Percentiles rank a stretch among this genome's conserved stretches.
Conservation (phyloP, 2,113 vertebrate species). For the Coreoperca whiteheadi region DNA sequence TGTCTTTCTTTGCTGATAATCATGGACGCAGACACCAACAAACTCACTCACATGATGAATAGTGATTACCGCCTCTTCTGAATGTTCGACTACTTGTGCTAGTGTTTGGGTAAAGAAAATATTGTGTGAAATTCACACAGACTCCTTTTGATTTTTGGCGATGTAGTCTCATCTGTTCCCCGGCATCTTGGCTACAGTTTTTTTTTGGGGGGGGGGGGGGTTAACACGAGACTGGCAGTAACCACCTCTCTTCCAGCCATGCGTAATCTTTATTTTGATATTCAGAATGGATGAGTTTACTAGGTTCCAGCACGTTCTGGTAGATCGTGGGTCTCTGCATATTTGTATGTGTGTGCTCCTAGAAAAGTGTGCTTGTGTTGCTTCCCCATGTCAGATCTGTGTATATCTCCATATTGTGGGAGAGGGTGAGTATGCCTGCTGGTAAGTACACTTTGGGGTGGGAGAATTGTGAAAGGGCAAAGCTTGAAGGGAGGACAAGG, state of each 20-base stretch:
- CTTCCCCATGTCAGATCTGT: constrained; percentile 79
- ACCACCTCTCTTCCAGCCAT: constrained; percentile 57
- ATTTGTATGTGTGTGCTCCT: constrained; percentile 61
- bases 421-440: constrained; percentile 81
- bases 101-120: constrained; percentile 34
- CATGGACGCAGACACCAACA: neutral
- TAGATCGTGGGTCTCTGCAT: constrained; percentile 54
- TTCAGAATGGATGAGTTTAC: constrained; percentile 25
- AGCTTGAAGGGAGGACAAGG: constrained; percentile 11
- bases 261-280: constrained; percentile 45
- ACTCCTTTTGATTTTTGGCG: constrained; percentile 38
- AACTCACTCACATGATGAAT: neutral
- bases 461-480: constrained; percentile 28
- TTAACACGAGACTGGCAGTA: constrained; percentile 32
- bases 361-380: constrained; percentile 69
- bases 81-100: constrained; percentile 12
- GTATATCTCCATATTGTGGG: constrained; percentile 76
- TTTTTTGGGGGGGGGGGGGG: neutral
- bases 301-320: constrained; percentile 45
- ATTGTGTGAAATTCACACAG: constrained; percentile 34
- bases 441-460: constrained; percentile 77
- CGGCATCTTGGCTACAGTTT: constrained; percentile 33
- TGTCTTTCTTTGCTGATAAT: constrained; percentile 42
- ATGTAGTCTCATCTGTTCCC: constrained; percentile 41
- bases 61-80: neutral